Conservation (phyloP, 2,797 vertebrate species). For the Knipowitschia caucasica region DNA sequence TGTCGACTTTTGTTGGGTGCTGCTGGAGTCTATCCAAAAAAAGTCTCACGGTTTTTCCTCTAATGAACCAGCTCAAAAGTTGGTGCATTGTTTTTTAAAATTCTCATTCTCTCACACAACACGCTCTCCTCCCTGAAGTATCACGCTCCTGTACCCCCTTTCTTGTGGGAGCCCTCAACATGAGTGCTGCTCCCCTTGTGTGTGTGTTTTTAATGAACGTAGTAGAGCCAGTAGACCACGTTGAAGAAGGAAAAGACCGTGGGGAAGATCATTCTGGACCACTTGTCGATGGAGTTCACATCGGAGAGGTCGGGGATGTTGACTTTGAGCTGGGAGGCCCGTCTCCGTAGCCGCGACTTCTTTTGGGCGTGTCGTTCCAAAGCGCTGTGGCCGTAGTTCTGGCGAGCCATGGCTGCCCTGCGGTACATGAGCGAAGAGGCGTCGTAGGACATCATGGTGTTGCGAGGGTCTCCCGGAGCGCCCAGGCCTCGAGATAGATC, state of each 20-base stretch:
- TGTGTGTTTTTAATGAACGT: constrained; percentile 90
- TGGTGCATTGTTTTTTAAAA: constrained; percentile 63
- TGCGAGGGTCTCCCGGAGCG: constrained; percentile 87
- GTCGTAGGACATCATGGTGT: constrained; percentile 95
- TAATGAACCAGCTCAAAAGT: constrained; percentile 78
- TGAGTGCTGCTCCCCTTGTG: constrained; percentile 35
- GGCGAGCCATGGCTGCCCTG: constrained; percentile 89
- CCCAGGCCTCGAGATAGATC: constrained; percentile 77
- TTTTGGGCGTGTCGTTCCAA: constrained; percentile 96
- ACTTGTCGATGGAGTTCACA: constrained; percentile 98
- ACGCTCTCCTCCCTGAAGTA: constrained; percentile 34
- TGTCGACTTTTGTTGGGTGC: constrained; percentile 83
- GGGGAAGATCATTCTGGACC: constrained; percentile 99
- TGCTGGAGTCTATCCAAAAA: constrained; percentile 76
- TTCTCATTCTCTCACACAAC: constrained; percentile 46
- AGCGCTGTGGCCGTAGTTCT: constrained; percentile 93
- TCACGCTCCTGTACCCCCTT: constrained; percentile 12
- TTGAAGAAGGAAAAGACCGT: constrained; percentile 99
- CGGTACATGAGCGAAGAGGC: constrained; percentile 93
- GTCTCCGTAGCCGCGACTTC: constrained; percentile 94
- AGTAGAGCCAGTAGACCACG: constrained; percentile 98
- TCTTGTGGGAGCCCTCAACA: constrained; percentile 31
- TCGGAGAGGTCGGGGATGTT: constrained; percentile 99
- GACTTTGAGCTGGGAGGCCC: constrained; percentile 97
- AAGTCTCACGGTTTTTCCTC: constrained; percentile 73